Evolutionary conservation across 2,113 vertebrate genomes (phyloP).

Genomic region (Motacilla alba): DNA sequence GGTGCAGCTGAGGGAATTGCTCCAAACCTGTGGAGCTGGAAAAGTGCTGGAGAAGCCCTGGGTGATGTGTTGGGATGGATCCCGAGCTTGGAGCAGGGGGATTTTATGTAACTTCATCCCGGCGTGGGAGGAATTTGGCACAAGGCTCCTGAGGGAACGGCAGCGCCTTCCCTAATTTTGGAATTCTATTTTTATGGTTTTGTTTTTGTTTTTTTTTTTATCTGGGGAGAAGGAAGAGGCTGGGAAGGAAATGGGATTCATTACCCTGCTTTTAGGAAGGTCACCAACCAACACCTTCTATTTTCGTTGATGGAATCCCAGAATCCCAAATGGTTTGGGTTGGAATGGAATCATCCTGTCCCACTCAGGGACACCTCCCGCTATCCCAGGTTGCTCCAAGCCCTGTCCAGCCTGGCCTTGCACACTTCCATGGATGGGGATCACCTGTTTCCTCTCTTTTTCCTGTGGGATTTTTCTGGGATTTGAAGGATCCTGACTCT

Average conservation of each 20-base stretch:
- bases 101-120: not conserved
- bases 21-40: not conserved
- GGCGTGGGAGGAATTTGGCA: not conserved
- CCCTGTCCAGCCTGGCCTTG: not conserved
- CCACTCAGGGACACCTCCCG: not conserved
- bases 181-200: not conserved
- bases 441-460: accelerated
- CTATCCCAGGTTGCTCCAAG: not conserved
- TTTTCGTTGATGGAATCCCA: not conserved
- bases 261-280: not conserved
- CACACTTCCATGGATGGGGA: not conserved
- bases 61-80: not conserved
- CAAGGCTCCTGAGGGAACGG: not conserved
- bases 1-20: not conserved
- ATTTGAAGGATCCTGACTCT: not conserved
- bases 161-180: not conserved
- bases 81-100: not conserved
- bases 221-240: not conserved
- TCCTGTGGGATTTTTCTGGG: not conserved
- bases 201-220: not conserved
- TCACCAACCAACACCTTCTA: not conserved
- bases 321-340: not conserved
- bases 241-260: not conserved
- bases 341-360: not conserved
- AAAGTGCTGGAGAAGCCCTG: not conserved